Conservation (phyloP, 2,888 invertebrate genomes). For the Trilocha varians region DNA sequence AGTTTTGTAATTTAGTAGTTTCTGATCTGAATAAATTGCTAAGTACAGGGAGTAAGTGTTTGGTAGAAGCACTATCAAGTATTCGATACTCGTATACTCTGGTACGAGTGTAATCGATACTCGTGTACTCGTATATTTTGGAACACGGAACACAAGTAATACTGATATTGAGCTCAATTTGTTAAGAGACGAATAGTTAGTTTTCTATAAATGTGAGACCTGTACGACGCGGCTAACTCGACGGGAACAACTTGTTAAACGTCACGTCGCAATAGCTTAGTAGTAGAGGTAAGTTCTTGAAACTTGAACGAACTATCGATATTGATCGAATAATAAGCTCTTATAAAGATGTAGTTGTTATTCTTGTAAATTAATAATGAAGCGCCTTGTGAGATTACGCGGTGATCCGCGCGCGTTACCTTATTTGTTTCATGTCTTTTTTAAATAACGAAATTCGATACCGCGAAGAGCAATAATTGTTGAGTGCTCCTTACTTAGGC, state of each 20-base stretch:
- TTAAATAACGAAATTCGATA: constrained; percentile 26
- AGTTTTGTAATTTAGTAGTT: constrained; percentile 19
- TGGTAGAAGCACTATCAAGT: constrained; percentile 24
- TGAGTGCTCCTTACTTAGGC: constrained; percentile 37
- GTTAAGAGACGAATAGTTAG: constrained; percentile 23
- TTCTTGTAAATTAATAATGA: constrained; percentile 26
- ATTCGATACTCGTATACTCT: no score
- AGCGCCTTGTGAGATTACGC: constrained; percentile 50
- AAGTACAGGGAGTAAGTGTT: constrained; percentile 44
- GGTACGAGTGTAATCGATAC: no score
- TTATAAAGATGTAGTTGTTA: constrained; percentile 49
- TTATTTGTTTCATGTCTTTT: neutral
- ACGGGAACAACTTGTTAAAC: constrained; percentile 56
- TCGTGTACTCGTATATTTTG: no score
- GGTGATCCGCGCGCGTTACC: constrained; percentile 12
- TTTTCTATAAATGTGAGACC: constrained; percentile 25
- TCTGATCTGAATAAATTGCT: constrained; percentile 38
- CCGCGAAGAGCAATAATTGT: constrained; percentile 44
- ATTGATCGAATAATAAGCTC: constrained; percentile 38
- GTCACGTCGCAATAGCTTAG: constrained; percentile 44
- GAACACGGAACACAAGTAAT: constrained; percentile 25
- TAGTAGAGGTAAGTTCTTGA: constrained; percentile 40
- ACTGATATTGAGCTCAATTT: constrained; percentile 28
- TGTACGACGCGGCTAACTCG: constrained; percentile 32
- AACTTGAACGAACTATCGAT: constrained; percentile 48